Evolutionary conservation across 2,113 vertebrate species (phyloP).

Genomic region (Pterocles burchelli): DNA sequence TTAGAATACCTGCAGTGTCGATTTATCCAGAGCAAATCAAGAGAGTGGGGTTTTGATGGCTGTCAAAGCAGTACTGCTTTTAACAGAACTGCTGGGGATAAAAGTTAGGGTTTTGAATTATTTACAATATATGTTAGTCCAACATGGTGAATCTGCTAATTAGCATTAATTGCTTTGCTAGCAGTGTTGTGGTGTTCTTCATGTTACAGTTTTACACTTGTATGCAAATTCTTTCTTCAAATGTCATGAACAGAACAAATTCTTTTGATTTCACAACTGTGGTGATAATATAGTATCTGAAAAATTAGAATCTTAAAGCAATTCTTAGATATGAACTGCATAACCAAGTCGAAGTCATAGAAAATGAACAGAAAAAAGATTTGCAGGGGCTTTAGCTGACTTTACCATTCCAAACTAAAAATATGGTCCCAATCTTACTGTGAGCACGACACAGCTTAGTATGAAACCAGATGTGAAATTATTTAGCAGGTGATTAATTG

Average conservation of each 20-base stretch:
- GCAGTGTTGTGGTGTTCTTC: neutral
- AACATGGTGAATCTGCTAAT: neutral
- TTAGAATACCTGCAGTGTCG: neutral
- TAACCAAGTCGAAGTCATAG: neutral
- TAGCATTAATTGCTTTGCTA: neutral
- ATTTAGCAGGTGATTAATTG: neutral
- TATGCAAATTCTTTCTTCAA: neutral
- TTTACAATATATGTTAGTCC: neutral
- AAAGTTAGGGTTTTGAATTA: neutral
- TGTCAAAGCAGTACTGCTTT: neutral
- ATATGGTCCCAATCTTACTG: neutral
- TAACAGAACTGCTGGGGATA: neutral
- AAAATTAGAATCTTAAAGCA: neutral
- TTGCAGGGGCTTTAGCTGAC: neutral
- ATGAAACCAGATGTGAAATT: neutral
- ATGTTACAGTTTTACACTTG: rapidly evolving
- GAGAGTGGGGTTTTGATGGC: neutral
- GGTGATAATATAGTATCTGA: neutral
- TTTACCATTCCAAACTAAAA: neutral
- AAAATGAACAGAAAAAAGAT: neutral
- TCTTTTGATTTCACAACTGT: neutral
- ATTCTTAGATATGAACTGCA: neutral
- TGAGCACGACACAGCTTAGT: neutral
- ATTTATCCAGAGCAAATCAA: neutral
- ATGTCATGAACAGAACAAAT: neutral